Evolutionary conservation across 30 jellyfish, hydroid and myxozoan species (phyloP).

Genomic region (Chrysaora quinquecirrha): DNA sequence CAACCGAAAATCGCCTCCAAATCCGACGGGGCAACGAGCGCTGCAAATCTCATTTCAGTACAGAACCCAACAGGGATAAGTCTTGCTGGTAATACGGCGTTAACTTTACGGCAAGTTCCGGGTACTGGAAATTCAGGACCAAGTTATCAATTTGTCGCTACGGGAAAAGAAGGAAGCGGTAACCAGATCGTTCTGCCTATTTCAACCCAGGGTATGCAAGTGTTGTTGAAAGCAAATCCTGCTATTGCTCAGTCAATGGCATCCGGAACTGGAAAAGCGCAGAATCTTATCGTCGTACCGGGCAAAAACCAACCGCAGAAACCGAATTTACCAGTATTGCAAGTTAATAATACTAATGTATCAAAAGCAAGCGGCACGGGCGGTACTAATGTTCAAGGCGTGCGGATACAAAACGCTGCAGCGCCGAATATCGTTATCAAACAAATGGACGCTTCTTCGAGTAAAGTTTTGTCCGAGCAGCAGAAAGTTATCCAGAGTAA

Average conservation of each 20-base stretch:
- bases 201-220: constrained; percentile 57
- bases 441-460: constrained; percentile 30
- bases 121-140: constrained; percentile 1
- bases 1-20: constrained; percentile 48
- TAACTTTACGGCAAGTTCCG: constrained; percentile 39
- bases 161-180: constrained; percentile 7
- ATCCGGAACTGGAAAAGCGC: constrained; percentile 2
- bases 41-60: neutral
- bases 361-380: neutral
- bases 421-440: constrained; percentile 48
- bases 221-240: constrained; percentile 37
- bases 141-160: constrained; percentile 10
- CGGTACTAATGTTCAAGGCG: constrained; percentile 18
- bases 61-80: neutral
- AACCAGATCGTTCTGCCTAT: constrained; percentile 51
- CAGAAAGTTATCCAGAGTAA: constrained; percentile 51
- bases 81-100: constrained; percentile 14
- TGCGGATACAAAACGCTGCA: constrained; percentile 41
- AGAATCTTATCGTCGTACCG: constrained; percentile 15
- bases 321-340: constrained; percentile 25
- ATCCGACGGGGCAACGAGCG: constrained; percentile 4
- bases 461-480: constrained; percentile 30
- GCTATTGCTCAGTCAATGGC: constrained; percentile 20
- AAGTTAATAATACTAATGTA: neutral
- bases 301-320: constrained; percentile 37